Evolutionary conservation across 2,888 invertebrate species (phyloP).

Genomic region (Leptura quadrifasciata): DNA sequence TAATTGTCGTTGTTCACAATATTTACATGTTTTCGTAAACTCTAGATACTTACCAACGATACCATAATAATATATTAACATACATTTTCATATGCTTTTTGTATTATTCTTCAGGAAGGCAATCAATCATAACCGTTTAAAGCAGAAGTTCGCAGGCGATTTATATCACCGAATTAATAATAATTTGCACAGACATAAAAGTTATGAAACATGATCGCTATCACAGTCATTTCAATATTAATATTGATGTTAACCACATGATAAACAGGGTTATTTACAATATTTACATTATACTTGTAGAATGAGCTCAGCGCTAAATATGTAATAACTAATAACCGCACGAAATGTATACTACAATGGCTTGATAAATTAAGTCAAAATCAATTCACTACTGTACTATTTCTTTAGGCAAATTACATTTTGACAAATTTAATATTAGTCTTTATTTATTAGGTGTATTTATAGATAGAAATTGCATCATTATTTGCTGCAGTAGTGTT

Average conservation of each 20-base stretch:
- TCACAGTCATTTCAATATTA: conserved; percentile 3
- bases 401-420: background rate
- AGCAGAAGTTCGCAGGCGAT: conserved; percentile 8
- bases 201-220: conserved; percentile 9
- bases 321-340: background rate
- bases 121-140: background rate
- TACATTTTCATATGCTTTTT: no score
- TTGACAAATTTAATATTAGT: no score
- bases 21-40: no score
- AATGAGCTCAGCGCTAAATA: conserved; percentile 21
- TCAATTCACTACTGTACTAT: background rate
- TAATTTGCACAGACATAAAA: background rate
- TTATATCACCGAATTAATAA: background rate
- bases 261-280: conserved; percentile 6
- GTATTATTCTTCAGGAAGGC: background rate
- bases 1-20: no score
- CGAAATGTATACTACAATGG: background rate
- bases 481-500: no score
- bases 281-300: conserved; percentile 9
- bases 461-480: no score
- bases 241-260: conserved; percentile 8
- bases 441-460: no score
- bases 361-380: background rate
- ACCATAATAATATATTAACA: no score
- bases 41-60: no score